Conservation (phyloP, 2,113 vertebrate species). For the Pseudorectes ferrugineus region DNA sequence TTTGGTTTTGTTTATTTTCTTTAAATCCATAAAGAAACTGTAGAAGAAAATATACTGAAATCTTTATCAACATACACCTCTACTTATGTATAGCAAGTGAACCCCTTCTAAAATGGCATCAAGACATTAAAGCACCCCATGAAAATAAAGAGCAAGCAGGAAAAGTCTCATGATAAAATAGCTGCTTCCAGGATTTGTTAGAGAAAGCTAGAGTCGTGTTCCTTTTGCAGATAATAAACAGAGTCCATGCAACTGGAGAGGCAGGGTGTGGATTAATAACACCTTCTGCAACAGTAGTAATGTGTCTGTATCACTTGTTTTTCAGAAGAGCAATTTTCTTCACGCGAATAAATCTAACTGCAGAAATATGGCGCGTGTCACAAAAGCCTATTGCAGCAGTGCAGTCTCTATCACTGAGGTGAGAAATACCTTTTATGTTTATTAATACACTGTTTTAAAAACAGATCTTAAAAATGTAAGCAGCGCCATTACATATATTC, state of each 20-base stretch:
- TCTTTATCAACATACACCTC: background rate
- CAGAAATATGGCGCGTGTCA: slow-evolving; percentile 35
- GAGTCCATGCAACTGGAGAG: background rate
- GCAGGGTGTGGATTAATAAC: slow-evolving; percentile 15
- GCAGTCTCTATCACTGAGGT: background rate
- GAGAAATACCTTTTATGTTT: slow-evolving; percentile 8
- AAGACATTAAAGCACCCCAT: background rate
- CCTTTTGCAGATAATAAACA: background rate
- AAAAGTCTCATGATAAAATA: background rate
- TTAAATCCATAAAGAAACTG: background rate
- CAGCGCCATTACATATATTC: background rate
- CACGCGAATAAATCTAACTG: slow-evolving; percentile 47
- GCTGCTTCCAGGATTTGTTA: background rate
- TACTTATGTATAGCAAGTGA: background rate
- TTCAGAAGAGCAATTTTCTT: slow-evolving; percentile 48
- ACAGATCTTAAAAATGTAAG: background rate
- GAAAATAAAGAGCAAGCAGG: background rate
- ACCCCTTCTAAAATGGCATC: background rate
- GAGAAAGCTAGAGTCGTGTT: background rate
- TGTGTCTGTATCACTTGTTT: slow-evolving; percentile 1
- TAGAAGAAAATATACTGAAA: background rate
- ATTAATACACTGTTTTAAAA: slow-evolving; percentile 4
- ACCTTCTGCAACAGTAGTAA: slow-evolving; percentile 23
- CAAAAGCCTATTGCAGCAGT: background rate
- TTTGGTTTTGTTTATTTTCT: background rate